These are phyloP conservation scores for Vimba vimba DNA, from an alignment of 2,113 vertebrate species.

Conservation along the genomic window DNA sequence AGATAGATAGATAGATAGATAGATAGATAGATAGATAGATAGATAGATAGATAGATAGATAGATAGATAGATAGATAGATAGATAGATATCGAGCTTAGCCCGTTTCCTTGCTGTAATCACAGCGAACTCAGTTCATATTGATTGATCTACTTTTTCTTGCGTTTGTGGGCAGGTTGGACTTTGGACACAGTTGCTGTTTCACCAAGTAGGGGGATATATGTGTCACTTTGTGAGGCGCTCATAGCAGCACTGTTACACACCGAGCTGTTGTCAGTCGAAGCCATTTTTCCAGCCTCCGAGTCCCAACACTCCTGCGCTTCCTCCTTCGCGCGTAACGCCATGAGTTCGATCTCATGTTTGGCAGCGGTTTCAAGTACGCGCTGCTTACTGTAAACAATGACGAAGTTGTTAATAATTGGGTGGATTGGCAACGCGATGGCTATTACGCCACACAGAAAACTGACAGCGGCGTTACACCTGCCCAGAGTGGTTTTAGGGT, in stretches of 20 bases:
- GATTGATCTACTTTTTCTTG: slow-evolving; percentile 64
- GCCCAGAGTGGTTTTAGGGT: slow-evolving; percentile 95
- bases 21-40: slow-evolving; percentile 16
- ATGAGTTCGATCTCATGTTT: slow-evolving; percentile 94
- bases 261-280: slow-evolving; percentile 59
- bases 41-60: neutral
- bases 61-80: slow-evolving; percentile 16
- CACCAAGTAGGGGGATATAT: slow-evolving; percentile 82
- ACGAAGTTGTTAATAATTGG: slow-evolving; percentile 99
- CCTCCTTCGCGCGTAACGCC: slow-evolving; percentile 81
- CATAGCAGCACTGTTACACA: slow-evolving; percentile 73
- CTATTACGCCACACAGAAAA: slow-evolving; percentile 96
- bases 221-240: slow-evolving; percentile 83
- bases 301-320: slow-evolving; percentile 56
- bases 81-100: neutral
- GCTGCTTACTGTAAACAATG: slow-evolving; percentile 95
- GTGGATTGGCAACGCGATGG: slow-evolving; percentile 95
- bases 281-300: neutral
- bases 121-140: neutral
- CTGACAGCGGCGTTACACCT: slow-evolving; percentile 96
- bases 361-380: slow-evolving; percentile 93
- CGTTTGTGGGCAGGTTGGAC: slow-evolving; percentile 78
- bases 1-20: neutral
- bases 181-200: slow-evolving; percentile 70
- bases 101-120: neutral